Conservation (phyloP, 2,797 vertebrate genomes). For the Microchirus variegatus region DNA sequence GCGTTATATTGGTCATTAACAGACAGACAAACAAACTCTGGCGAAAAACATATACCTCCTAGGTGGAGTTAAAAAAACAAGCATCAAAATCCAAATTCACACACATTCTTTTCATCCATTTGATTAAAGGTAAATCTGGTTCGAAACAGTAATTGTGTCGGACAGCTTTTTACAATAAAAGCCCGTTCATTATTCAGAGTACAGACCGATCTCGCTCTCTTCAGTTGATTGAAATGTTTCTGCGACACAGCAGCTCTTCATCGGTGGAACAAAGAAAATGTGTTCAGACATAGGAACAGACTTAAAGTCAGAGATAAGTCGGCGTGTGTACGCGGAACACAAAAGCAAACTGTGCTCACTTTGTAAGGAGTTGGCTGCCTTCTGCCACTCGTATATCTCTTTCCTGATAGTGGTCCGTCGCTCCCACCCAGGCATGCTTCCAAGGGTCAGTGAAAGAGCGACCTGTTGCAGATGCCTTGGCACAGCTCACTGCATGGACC, state of each 20-base stretch:
- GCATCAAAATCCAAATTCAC: conserved; percentile 25
- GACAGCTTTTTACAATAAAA: conserved; percentile 14
- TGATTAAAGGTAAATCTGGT: too few relatives aligned
- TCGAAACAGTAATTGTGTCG: too few relatives aligned
- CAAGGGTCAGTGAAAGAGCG: conserved; percentile 45
- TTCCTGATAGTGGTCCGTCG: conserved; percentile 44
- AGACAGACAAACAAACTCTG: too few relatives aligned
- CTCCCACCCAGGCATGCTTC: conserved; percentile 50
- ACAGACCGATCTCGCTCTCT: conserved; percentile 6
- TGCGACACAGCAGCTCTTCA: not conserved
- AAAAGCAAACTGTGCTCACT: conserved; percentile 38
- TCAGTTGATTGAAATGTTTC: too few relatives aligned
- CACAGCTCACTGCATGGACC: conserved; percentile 19
- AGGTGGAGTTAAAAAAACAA: too few relatives aligned
- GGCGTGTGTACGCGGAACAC: conserved; percentile 5
- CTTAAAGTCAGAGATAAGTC: conserved; percentile 18
- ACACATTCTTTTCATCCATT: conserved; percentile 1
- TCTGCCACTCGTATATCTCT: conserved; percentile 48
- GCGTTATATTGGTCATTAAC: too few relatives aligned
- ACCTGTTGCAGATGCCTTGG: conserved; percentile 30
- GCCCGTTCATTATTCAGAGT: conserved; percentile 11
- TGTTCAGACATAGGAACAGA: conserved; percentile 11
- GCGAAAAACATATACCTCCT: too few relatives aligned
- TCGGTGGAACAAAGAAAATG: conserved; percentile 10
- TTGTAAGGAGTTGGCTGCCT: conserved; percentile 27